These are phyloP conservation scores for Strix occidentalis DNA, from an alignment of 2,797 vertebrate genomes.

Conservation along the genomic window DNA sequence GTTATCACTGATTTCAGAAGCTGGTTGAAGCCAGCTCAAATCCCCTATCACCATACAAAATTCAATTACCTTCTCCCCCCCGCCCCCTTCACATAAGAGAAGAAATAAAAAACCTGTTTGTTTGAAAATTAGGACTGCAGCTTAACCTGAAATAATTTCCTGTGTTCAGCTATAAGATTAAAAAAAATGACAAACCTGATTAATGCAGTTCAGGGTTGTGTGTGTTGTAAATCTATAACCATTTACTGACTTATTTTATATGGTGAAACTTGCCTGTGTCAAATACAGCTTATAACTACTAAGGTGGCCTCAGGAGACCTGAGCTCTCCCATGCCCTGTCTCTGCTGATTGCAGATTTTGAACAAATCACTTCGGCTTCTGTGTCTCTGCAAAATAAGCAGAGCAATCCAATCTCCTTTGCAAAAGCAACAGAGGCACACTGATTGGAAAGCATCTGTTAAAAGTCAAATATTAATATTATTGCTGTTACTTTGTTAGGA, in stretches of 20 bases:
- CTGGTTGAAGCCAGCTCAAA: slow-evolving; percentile 26
- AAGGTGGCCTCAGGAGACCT: background rate
- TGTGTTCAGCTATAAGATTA: background rate
- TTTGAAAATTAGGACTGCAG: slow-evolving; percentile 16
- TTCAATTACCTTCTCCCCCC: background rate
- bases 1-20: slow-evolving; percentile 26
- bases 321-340: background rate
- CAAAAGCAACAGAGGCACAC: background rate
- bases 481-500: background rate
- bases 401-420: background rate
- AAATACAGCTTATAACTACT: background rate
- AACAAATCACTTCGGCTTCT: background rate
- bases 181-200: background rate
- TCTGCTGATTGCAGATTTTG: background rate
- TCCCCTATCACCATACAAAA: slow-evolving; percentile 14
- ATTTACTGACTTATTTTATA: background rate
- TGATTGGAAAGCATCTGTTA: background rate
- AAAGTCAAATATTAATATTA: background rate
- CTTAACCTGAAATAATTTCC: background rate
- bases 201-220: background rate
- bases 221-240: background rate
- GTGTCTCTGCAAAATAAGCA: background rate
- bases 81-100: background rate
- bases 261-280: background rate
- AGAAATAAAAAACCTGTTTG: background rate